These are phyloP conservation scores for Lampropteryx suffumata DNA, from an alignment of 2,888 invertebrate genomes.

Conservation along the genomic window DNA sequence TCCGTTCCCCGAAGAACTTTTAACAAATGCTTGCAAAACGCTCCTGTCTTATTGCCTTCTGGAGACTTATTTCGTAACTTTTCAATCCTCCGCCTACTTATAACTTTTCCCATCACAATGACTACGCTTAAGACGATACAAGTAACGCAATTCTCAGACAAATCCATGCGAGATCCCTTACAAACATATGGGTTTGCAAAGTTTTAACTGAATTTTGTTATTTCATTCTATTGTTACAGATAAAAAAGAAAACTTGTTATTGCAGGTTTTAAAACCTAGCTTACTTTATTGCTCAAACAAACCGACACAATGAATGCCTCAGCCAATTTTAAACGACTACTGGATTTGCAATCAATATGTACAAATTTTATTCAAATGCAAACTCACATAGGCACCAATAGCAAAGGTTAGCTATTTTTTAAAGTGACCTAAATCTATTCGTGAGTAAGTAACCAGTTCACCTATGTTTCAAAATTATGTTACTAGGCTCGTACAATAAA, in stretches of 20 bases:
- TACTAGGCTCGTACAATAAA: slow-evolving; percentile 47
- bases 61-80: slow-evolving; percentile 63
- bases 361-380: not conserved
- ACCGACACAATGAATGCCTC: not conserved
- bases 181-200: slow-evolving; percentile 42
- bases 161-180: slow-evolving; percentile 49
- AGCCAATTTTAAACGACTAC: not conserved
- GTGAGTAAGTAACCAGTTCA: slow-evolving; percentile 33
- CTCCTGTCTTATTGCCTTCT: slow-evolving; percentile 56
- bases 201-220: slow-evolving; percentile 43
- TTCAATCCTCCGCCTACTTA: slow-evolving; percentile 65
- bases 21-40: slow-evolving; percentile 63
- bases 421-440: slow-evolving; percentile 31
- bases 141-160: slow-evolving; percentile 59
- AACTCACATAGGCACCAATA: slow-evolving; percentile 4
- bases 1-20: slow-evolving; percentile 48
- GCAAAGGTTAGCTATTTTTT: slow-evolving; percentile 25
- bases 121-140: slow-evolving; percentile 65
- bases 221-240: slow-evolving; percentile 30
- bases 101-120: slow-evolving; percentile 73
- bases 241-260: slow-evolving; percentile 21
- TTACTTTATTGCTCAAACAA: not conserved
- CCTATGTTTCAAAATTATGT: slow-evolving; percentile 47
- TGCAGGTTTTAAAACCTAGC: not conserved
- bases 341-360: slow-evolving; percentile 18